These are phyloP conservation scores for Nyctalus aviator DNA, from an alignment of 2,797 vertebrate genomes.

Conservation along the genomic window DNA sequence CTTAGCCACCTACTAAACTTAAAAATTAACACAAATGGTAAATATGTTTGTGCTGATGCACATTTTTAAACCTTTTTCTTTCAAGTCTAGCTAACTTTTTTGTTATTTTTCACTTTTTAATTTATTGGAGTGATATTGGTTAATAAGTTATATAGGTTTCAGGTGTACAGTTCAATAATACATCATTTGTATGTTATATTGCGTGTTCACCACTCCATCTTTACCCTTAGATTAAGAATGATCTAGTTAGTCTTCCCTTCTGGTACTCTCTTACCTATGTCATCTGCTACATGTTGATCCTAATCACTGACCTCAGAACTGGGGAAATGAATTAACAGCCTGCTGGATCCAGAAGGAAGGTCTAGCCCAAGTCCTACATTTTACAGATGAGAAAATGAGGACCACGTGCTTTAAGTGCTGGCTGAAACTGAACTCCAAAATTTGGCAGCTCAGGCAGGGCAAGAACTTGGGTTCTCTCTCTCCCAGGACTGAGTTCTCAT, in stretches of 20 bases:
- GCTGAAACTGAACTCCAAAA: background rate
- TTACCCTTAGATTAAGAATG: background rate
- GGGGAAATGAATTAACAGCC: background rate
- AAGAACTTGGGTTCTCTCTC: background rate
- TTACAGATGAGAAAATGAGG: slow-evolving; percentile 2
- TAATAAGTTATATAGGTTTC: background rate
- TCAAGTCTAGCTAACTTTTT: background rate
- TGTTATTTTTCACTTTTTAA: background rate
- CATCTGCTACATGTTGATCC: background rate
- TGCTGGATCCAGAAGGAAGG: slow-evolving; percentile 7
- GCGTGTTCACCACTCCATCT: background rate
- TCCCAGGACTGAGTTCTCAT: background rate
- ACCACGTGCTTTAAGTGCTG: background rate
- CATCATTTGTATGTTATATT: background rate
- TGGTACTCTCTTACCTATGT: background rate
- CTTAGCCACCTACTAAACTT: background rate
- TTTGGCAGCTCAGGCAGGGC: background rate
- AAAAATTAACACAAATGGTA: slow-evolving; percentile 5
- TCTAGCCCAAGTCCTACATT: background rate
- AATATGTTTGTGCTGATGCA: slow-evolving; percentile 10
- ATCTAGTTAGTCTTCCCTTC: background rate
- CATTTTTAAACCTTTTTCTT: background rate
- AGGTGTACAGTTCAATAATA: background rate
- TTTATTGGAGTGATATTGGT: background rate
- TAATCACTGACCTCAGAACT: background rate